Conservation (phyloP, 2,797 vertebrate genomes). For the Arnoldichthys spilopterus region DNA sequence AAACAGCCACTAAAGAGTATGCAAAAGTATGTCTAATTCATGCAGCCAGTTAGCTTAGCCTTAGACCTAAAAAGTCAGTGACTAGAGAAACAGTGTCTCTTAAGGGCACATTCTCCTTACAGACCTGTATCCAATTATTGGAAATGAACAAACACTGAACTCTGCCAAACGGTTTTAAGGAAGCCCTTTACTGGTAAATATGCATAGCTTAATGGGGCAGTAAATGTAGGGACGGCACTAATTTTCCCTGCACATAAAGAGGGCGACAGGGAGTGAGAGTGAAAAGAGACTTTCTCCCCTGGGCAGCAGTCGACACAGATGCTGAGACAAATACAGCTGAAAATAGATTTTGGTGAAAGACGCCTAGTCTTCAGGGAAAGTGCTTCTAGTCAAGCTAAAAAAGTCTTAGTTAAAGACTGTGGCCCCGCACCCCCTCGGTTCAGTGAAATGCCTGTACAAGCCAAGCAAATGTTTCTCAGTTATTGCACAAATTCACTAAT, state of each 20-base stretch:
- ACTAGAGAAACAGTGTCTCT: neutral
- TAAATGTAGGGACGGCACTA: constrained; percentile 46
- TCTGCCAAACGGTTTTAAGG: constrained; percentile 15
- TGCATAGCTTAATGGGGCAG: constrained; percentile 45
- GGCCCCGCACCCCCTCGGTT: neutral
- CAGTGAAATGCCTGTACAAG: neutral
- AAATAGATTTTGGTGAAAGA: constrained; percentile 45
- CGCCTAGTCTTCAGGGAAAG: neutral
- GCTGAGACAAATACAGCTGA: constrained; percentile 35
- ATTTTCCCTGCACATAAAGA: constrained; percentile 16
- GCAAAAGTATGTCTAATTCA: too few species aligned
- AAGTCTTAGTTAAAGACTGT: constrained; percentile 12
- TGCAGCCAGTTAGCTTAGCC: too few species aligned
- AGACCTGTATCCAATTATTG: constrained; percentile 33
- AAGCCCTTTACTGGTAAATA: constrained; percentile 34
- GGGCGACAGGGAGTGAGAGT: neutral
- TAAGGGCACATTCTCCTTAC: constrained; percentile 49
- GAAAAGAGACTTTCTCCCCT: constrained; percentile 16
- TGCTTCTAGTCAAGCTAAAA: neutral
- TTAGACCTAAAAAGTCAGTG: neutral
- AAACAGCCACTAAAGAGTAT: too few species aligned
- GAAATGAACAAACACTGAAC: constrained; percentile 34
- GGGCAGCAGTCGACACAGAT: constrained; percentile 29
- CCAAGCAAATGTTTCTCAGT: neutral
- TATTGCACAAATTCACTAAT: neutral